Conservation (phyloP, 2,888 invertebrate genomes). For the Callyntrura sp. region DNA sequence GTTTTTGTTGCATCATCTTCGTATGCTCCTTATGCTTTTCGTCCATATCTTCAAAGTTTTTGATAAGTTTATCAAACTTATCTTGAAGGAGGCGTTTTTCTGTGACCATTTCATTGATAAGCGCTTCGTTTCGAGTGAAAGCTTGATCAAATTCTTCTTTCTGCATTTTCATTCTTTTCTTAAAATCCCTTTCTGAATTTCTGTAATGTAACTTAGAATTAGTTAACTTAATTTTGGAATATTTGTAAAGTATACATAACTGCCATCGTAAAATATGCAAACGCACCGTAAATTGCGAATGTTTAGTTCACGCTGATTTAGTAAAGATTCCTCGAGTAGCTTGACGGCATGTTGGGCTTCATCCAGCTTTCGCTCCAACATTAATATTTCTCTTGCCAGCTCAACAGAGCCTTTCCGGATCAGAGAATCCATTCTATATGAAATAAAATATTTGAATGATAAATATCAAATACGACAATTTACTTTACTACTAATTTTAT, state of each 20-base stretch:
- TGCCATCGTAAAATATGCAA: slow-evolving; percentile 9
- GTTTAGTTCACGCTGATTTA: slow-evolving; percentile 87
- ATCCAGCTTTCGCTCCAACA: slow-evolving; percentile 88
- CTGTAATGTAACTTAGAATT: slow-evolving; percentile 56
- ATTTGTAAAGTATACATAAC: not conserved
- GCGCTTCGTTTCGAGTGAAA: slow-evolving; percentile 91
- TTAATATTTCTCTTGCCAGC: slow-evolving; percentile 88
- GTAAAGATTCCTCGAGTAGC: slow-evolving; percentile 88
- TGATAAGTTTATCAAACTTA: slow-evolving; percentile 90
- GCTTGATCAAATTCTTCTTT: slow-evolving; percentile 91
- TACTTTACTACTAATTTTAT: not conserved
- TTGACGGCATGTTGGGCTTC: slow-evolving; percentile 88
- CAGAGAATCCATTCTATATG: slow-evolving; percentile 87
- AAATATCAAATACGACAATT: not conserved
- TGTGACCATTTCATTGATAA: slow-evolving; percentile 87
- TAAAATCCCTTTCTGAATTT: slow-evolving; percentile 85
- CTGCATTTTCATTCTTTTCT: slow-evolving; percentile 87
- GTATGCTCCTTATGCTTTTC: slow-evolving; percentile 89
- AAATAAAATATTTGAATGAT: not conserved
- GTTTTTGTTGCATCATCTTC: slow-evolving; percentile 90
- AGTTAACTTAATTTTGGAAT: not conserved
- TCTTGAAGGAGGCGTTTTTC: slow-evolving; percentile 93
- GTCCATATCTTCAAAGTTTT: slow-evolving; percentile 89
- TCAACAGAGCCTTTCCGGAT: slow-evolving; percentile 88
- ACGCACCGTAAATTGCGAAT: slow-evolving; percentile 85